Conservation (phyloP, 2,888 invertebrate species). For the Tiliacea aurago region DNA sequence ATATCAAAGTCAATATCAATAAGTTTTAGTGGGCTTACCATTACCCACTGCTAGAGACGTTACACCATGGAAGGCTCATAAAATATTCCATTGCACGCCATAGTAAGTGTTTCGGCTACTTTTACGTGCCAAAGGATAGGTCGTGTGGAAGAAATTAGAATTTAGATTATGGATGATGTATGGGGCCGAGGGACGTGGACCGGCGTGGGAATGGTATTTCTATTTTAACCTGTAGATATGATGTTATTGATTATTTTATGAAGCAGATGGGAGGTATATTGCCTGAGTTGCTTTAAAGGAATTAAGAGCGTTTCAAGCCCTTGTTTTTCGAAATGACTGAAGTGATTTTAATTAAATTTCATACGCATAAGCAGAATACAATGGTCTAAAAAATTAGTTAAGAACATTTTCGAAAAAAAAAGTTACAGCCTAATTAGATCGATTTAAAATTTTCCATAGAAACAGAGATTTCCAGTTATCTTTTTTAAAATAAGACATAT, state of each 20-base stretch:
- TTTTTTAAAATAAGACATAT: too few species aligned
- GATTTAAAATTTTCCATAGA: too few species aligned
- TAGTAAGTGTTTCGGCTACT: slow-evolving; percentile 10
- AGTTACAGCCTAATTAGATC: too few species aligned
- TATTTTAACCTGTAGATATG: slow-evolving; percentile 20
- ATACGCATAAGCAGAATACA: too few species aligned
- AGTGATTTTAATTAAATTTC: too few species aligned
- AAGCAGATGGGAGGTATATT: not conserved
- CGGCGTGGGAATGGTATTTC: slow-evolving; percentile 4
- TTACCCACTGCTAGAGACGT: slow-evolving; percentile 25
- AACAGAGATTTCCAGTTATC: too few species aligned
- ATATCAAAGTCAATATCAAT: slow-evolving; percentile 56
- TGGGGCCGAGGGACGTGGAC: not conserved
- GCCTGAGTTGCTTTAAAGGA: not conserved
- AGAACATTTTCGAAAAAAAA: too few species aligned
- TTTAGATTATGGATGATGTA: slow-evolving; percentile 39
- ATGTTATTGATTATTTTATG: slow-evolving; percentile 12
- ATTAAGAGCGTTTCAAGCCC: too few species aligned
- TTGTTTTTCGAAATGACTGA: too few species aligned
- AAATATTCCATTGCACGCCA: slow-evolving; percentile 17
- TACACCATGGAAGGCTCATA: slow-evolving; percentile 29
- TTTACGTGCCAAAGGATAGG: slow-evolving; percentile 16
- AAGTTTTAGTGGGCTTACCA: slow-evolving; percentile 41
- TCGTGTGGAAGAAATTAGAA: slow-evolving; percentile 35
- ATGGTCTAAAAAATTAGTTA: too few species aligned